These are phyloP conservation scores for Paramormyrops hopkinsi DNA, from an alignment of 2,797 vertebrate species.

Conservation along the genomic window DNA sequence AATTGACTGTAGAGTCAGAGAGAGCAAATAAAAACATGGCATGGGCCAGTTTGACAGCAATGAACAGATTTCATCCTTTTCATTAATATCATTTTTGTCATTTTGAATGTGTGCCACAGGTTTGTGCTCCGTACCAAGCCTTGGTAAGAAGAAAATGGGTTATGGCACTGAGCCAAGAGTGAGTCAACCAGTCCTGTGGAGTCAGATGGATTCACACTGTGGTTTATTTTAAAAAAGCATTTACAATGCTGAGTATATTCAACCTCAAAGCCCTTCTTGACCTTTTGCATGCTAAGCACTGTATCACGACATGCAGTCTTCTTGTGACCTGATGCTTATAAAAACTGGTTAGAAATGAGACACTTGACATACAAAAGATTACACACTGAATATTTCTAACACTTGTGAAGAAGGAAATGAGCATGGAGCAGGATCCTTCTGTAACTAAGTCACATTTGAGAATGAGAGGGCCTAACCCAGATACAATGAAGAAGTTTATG, in stretches of 20 bases:
- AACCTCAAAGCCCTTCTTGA: neutral
- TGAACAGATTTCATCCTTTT: neutral
- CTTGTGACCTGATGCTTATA: neutral
- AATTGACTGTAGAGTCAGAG: neutral
- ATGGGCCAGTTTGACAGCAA: neutral
- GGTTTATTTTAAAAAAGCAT: neutral
- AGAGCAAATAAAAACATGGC: too few species aligned
- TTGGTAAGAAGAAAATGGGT: neutral
- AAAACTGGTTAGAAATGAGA: neutral
- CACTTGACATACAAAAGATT: neutral
- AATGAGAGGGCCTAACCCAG: neutral
- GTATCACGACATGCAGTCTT: neutral
- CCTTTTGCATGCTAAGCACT: neutral
- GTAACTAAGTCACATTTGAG: neutral
- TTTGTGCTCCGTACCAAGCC: neutral
- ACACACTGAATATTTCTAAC: neutral
- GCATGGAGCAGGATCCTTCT: neutral
- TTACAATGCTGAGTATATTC: neutral
- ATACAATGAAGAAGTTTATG: neutral
- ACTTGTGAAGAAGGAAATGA: neutral
- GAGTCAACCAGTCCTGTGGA: neutral
- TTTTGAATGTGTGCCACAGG: neutral
- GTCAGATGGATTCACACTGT: neutral
- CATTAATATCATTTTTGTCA: neutral
- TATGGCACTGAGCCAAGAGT: neutral